phyloP scores from a whole-genome alignment of 2,888 invertebrate genomes.

The Panzeria rudis region DNA sequence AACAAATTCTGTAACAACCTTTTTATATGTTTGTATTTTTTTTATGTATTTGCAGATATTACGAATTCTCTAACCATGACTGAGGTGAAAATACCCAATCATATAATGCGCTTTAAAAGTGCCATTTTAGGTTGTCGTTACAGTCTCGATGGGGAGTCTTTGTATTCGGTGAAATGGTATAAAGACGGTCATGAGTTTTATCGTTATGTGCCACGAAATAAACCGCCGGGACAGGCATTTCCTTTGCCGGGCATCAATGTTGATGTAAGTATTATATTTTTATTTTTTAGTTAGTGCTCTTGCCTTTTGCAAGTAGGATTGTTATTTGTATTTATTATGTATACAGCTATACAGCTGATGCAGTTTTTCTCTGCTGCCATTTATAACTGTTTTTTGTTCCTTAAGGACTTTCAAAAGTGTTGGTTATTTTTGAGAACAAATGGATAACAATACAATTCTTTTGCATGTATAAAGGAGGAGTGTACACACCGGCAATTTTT shows the following conservation, averaged over 20 bases:
- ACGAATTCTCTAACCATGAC: conserved; percentile 88
- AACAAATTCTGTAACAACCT: conserved; percentile 25
- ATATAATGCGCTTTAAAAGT: conserved; percentile 91
- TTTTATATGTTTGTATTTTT: background rate
- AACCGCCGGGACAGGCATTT: conserved; percentile 91
- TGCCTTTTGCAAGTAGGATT: background rate
- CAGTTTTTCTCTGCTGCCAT: background rate
- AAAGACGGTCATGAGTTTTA: conserved; percentile 96
- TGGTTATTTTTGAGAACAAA: background rate
- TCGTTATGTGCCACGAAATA: conserved; percentile 92
- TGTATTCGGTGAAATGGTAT: conserved; percentile 97
- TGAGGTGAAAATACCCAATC: conserved; percentile 91
- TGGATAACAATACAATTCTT: background rate
- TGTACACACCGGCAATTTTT: too few relatives aligned
- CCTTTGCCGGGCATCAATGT: conserved; percentile 92
- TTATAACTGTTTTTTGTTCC: background rate
- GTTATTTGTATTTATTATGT: background rate
- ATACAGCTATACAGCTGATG: background rate
- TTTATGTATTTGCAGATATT: conserved; percentile 82
- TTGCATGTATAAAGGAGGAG: background rate
- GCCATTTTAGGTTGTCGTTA: conserved; percentile 92
- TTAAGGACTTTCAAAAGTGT: background rate
- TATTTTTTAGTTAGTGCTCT: background rate
- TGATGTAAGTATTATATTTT: conserved; percentile 88
- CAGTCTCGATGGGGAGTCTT: conserved; percentile 91